Conservation (phyloP, 2,797 vertebrate genomes). For the Pachyuromys duprasi region DNA sequence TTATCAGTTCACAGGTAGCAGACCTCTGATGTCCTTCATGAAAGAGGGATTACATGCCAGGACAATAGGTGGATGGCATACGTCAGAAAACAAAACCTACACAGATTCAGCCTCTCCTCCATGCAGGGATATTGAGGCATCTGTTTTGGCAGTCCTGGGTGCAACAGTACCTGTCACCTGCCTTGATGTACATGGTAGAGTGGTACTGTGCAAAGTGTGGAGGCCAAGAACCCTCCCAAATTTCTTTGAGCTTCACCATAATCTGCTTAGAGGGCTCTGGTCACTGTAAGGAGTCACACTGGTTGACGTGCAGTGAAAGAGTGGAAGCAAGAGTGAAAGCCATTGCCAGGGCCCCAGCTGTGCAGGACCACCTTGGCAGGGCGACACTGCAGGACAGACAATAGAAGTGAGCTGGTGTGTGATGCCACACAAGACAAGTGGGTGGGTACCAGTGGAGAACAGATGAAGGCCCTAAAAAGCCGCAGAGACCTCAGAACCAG, state of each 20-base stretch:
- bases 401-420: rapidly evolving
- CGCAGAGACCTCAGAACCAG: background rate
- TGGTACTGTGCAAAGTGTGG: no score
- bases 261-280: background rate
- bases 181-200: background rate
- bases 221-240: background rate
- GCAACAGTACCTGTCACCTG: background rate
- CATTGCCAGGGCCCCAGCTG: background rate
- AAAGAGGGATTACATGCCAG: background rate
- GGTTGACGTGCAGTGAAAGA: background rate
- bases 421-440: rapidly evolving
- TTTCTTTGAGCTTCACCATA: background rate
- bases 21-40: background rate
- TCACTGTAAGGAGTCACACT: background rate
- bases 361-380: no score
- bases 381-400: rapidly evolving
- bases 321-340: background rate
- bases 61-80: background rate
- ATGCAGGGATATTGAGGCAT: background rate
- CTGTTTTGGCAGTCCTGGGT: no score
- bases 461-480: background rate
- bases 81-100: background rate
- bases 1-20: background rate
- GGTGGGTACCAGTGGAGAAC: background rate
- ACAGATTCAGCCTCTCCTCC: no score